A percentile compares a stretch with the other conserved stretches of the same genome.
These are phyloP conservation scores for Trachurus trachurus DNA, from an alignment of 2,797 vertebrate species.

Conservation along the genomic window DNA sequence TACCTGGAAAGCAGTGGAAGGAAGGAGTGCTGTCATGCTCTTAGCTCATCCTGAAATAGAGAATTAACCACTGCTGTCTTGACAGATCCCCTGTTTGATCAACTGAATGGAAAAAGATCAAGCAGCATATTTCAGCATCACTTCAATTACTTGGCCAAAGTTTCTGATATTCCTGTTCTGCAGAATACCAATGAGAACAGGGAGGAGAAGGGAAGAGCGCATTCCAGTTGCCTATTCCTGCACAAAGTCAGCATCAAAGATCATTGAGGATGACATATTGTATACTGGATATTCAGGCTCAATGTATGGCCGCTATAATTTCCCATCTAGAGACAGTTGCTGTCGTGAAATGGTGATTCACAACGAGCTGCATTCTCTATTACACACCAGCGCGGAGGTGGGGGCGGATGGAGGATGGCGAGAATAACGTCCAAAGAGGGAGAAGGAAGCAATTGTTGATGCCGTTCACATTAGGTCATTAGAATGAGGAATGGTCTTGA, in stretches of 20 bases:
- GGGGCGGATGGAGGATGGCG: constrained; percentile 45
- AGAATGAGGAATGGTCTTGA: constrained; percentile 84
- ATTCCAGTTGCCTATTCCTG: constrained; percentile 24
- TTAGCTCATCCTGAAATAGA: constrained; percentile 32
- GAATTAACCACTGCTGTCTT: constrained; percentile 41
- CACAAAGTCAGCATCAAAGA: constrained; percentile 48
- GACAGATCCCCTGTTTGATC: constrained; percentile 73
- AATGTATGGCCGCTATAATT: constrained; percentile 59
- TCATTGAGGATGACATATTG: constrained; percentile 42
- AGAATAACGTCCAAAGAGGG: constrained; percentile 73
- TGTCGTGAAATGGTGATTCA: constrained; percentile 63
- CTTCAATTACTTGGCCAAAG: constrained; percentile 58
- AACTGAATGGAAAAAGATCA: constrained; percentile 73
- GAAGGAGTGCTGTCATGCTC: constrained; percentile 24
- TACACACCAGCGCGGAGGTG: constrained; percentile 39
- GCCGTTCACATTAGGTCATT: constrained; percentile 79
- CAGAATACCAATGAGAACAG: constrained; percentile 58
- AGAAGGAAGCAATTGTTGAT: constrained; percentile 78
- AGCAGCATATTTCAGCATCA: constrained; percentile 71
- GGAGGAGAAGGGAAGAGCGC: not conserved
- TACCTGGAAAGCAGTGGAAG: constrained; percentile 9
- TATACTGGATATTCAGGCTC: constrained; percentile 48
- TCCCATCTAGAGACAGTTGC: constrained; percentile 49
- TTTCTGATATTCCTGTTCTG: constrained; percentile 41
- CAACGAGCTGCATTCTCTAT: constrained; percentile 57